A percentile compares a stretch with the other conserved stretches of the same genome.
Conservation (phyloP, 1,140 invertebrate genomes). For the Leguminivora glycinivorella region DNA sequence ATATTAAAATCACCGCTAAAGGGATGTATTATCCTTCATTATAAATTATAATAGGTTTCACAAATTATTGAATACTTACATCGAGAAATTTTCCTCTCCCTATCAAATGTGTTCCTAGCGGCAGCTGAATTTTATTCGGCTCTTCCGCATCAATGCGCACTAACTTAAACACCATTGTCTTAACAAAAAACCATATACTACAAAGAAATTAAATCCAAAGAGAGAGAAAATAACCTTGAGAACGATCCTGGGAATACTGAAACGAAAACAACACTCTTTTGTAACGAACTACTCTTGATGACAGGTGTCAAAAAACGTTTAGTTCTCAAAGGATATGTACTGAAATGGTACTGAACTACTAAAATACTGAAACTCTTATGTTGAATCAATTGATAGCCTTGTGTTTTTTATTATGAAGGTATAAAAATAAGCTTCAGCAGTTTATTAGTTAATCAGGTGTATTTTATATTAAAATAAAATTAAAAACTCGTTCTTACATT, state of each 20-base stretch:
- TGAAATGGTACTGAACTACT: too few relatives aligned
- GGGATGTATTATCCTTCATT: background rate
- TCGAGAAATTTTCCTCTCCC: constrained; percentile 59
- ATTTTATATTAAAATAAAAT: too few relatives aligned
- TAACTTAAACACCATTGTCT: constrained; percentile 59
- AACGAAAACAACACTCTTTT: background rate
- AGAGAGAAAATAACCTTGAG: background rate
- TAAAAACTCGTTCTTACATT: too few relatives aligned
- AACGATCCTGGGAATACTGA: background rate
- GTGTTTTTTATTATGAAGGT: too few relatives aligned
- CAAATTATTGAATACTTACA: constrained; percentile 44
- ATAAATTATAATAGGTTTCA: background rate
- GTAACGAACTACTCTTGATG: background rate
- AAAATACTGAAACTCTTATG: too few relatives aligned
- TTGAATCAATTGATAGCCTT: too few relatives aligned
- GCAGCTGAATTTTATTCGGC: constrained; percentile 54
- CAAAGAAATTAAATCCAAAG: background rate
- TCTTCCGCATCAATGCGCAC: constrained; percentile 49
- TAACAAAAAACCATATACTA: background rate
- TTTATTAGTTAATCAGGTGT: too few relatives aligned
- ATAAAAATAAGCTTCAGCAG: too few relatives aligned
- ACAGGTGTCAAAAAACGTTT: background rate
- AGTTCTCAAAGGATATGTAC: background rate
- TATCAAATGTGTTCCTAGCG: constrained; percentile 52
- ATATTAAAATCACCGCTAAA: background rate